Conservation (phyloP, 1,140 invertebrate species). For the Papilio polytes region DNA sequence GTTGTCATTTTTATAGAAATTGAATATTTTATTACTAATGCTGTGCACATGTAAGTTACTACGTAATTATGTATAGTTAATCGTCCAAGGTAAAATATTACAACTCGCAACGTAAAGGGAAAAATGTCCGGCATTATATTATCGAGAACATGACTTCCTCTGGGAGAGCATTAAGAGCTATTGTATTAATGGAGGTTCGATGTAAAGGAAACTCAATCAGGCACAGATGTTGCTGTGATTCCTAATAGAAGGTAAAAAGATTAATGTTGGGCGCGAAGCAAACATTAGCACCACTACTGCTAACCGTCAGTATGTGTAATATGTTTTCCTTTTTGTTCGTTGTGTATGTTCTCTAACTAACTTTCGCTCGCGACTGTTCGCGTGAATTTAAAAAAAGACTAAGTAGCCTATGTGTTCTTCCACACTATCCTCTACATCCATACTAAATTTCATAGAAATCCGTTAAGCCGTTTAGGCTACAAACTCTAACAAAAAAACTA, state of each 20-base stretch:
- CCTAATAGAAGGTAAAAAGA: slow-evolving; percentile 26
- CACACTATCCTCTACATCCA: too few species aligned
- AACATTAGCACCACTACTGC: slow-evolving; percentile 10
- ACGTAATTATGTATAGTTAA: not conserved
- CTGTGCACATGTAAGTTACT: too few species aligned
- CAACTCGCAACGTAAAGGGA: slow-evolving; percentile 3
- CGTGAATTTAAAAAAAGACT: too few species aligned
- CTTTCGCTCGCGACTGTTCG: too few species aligned
- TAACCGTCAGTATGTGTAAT: not conserved
- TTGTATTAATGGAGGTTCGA: slow-evolving; percentile 29
- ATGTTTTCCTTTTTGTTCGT: slow-evolving; percentile 5
- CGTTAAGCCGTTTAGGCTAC: too few species aligned
- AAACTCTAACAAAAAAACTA: too few species aligned
- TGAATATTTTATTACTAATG: too few species aligned
- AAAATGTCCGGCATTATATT: slow-evolving; percentile 19
- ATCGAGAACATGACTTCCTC: slow-evolving; percentile 17
- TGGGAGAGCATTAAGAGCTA: slow-evolving; percentile 21
- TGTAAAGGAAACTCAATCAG: slow-evolving; percentile 26
- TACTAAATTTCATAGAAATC: too few species aligned
- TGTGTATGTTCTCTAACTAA: not conserved
- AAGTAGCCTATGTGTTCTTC: too few species aligned
- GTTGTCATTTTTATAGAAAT: not conserved
- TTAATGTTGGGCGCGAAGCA: slow-evolving; percentile 9
- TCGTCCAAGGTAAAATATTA: not conserved
- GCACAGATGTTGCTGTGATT: slow-evolving; percentile 25